Conservation (phyloP, 2,797 vertebrate species). For the Notolabrus celidotus region DNA sequence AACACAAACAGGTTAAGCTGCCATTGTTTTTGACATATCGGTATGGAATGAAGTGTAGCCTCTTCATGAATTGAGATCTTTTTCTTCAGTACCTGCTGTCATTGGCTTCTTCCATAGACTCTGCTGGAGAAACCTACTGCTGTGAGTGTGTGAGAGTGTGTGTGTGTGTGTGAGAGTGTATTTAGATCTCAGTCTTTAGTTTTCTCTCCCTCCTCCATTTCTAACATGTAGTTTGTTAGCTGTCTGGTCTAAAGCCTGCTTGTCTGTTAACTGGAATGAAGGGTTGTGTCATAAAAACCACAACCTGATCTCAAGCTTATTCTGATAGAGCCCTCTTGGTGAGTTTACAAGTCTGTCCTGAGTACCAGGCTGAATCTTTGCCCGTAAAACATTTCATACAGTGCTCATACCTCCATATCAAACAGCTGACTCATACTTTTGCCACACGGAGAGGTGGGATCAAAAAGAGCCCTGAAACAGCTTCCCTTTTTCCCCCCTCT, state of each 20-base stretch:
- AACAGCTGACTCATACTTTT: conserved; percentile 47
- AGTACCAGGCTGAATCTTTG: conserved; percentile 9
- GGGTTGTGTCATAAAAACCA: conserved; percentile 61
- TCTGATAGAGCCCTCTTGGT: conserved; percentile 1
- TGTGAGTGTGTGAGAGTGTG: conserved; percentile 38
- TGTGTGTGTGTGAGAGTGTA: conserved; percentile 22
- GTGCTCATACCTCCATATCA: conserved; percentile 24
- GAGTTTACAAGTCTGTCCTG: conserved; percentile 11
- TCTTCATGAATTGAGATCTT: conserved; percentile 44
- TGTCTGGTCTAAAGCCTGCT: conserved; percentile 74
- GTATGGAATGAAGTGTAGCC: conserved; percentile 37
- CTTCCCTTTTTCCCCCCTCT: conserved; percentile 21
- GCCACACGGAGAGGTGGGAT: conserved; percentile 47
- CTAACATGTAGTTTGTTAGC: conserved; percentile 51
- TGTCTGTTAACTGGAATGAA: conserved; percentile 73
- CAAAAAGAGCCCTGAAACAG: conserved; percentile 44
- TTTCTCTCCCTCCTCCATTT: conserved; percentile 38
- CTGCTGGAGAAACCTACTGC: conserved; percentile 68
- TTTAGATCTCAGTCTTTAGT: conserved; percentile 33
- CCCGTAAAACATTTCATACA: conserved; percentile 33
- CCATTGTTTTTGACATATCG: conserved; percentile 19
- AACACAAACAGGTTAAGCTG: conserved; percentile 25
- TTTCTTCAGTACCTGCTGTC: conserved; percentile 55
- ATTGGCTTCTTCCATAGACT: conserved; percentile 52
- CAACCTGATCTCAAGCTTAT: conserved; percentile 47